Evolutionary conservation across 2,888 invertebrate genomes (phyloP).

Genomic region (Candidula unifasciata): DNA sequence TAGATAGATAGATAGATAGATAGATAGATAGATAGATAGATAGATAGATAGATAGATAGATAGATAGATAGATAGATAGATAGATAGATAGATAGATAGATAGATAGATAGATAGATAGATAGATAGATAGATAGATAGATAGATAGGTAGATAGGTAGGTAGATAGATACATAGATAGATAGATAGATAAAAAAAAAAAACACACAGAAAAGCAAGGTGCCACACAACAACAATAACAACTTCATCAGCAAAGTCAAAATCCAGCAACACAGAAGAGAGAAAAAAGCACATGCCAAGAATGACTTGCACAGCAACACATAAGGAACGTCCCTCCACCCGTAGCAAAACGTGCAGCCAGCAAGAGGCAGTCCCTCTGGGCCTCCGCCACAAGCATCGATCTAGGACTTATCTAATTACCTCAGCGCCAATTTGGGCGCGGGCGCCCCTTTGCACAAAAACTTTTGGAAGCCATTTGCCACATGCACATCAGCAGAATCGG

Average conservation of each 20-base stretch:
- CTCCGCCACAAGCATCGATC: constrained; percentile 32
- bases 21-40: no score
- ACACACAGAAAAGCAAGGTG: no score
- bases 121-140: no score
- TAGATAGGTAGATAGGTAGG: no score
- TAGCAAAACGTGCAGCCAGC: constrained; percentile 16
- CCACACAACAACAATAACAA: background rate
- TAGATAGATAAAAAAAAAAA: no score
- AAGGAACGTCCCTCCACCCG: background rate
- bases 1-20: no score
- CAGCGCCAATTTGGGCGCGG: constrained; percentile 44
- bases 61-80: no score
- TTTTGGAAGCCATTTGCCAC: constrained; percentile 48
- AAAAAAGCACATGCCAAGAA: background rate
- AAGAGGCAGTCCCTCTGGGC: constrained; percentile 10
- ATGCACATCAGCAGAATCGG: constrained; percentile 46
- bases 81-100: no score
- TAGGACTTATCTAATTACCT: constrained; percentile 45
- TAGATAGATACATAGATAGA: no score
- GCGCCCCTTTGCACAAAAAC: constrained; percentile 44
- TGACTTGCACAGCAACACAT: background rate
- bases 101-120: no score
- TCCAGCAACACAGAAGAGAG: background rate
- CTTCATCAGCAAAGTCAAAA: background rate
- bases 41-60: no score